These are phyloP conservation scores for Synergus itoensis DNA, from an alignment of 2,888 invertebrate species.

Conservation along the genomic window DNA sequence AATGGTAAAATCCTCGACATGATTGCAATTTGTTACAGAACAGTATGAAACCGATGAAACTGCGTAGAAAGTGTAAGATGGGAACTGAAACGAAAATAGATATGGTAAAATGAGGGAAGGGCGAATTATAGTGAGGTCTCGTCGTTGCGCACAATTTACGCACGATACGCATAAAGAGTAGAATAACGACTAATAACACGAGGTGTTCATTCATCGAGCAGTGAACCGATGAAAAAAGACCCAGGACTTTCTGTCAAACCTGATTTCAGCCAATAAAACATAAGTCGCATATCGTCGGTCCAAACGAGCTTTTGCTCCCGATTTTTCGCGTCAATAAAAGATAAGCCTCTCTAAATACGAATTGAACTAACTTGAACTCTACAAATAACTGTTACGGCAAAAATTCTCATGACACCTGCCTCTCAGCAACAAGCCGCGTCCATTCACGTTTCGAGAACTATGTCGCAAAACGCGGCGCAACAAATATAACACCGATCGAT, in stretches of 20 bases:
- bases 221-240: not conserved
- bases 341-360: not conserved
- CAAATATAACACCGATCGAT: conserved; percentile 31
- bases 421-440: not conserved
- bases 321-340: not conserved
- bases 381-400: not conserved
- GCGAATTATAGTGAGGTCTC: not conserved
- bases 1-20: not conserved
- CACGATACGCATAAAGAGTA: conserved; percentile 12
- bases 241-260: not conserved
- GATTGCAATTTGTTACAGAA: not conserved
- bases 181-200: not conserved
- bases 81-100: not conserved
- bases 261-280: conserved; percentile 6
- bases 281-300: not conserved
- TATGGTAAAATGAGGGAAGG: not conserved
- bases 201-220: conserved; percentile 28
- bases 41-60: not conserved
- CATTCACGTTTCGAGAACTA: conserved; percentile 12
- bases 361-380: not conserved
- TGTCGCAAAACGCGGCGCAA: conserved; percentile 28
- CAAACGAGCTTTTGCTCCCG: not conserved
- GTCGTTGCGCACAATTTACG: conserved; percentile 15
- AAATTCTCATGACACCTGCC: not conserved
- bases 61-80: not conserved